Conservation (phyloP, 2,888 invertebrate genomes). For the Masnerella sp. region DNA sequence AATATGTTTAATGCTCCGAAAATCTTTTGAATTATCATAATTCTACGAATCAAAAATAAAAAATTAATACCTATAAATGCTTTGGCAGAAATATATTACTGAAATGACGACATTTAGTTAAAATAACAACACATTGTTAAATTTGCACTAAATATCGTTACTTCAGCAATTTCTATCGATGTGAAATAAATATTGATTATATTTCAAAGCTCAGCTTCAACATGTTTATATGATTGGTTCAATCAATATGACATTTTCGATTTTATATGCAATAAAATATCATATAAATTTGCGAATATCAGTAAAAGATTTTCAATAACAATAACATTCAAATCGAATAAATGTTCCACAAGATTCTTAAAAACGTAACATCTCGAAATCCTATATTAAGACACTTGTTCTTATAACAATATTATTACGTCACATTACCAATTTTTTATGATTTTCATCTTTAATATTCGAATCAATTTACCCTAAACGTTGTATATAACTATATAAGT, state of each 20-base stretch:
- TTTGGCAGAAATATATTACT: too few relatives aligned
- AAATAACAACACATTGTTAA: too few relatives aligned
- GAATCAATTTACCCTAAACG: neutral
- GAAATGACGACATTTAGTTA: too few relatives aligned
- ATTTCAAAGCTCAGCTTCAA: neutral
- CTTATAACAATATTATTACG: conserved; percentile 9
- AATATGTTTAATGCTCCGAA: too few relatives aligned
- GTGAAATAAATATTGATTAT: too few relatives aligned
- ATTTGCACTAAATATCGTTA: too few relatives aligned
- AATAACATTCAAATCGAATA: conserved; percentile 7
- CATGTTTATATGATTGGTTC: neutral
- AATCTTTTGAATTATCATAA: too few relatives aligned
- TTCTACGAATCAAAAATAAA: too few relatives aligned
- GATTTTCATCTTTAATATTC: neutral
- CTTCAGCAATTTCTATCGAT: too few relatives aligned
- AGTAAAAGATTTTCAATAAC: conserved; percentile 1
- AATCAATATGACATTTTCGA: neutral
- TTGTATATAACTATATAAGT: neutral
- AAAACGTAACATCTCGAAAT: conserved; percentile 9
- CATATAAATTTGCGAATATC: neutral
- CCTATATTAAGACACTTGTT: conserved; percentile 25
- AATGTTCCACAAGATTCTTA: neutral
- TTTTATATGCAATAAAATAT: neutral
- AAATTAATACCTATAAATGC: too few relatives aligned
- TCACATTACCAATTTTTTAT: neutral